These are phyloP conservation scores for Atractosteus spatula DNA, from an alignment of 2,113 vertebrate genomes.

Conservation along the genomic window DNA sequence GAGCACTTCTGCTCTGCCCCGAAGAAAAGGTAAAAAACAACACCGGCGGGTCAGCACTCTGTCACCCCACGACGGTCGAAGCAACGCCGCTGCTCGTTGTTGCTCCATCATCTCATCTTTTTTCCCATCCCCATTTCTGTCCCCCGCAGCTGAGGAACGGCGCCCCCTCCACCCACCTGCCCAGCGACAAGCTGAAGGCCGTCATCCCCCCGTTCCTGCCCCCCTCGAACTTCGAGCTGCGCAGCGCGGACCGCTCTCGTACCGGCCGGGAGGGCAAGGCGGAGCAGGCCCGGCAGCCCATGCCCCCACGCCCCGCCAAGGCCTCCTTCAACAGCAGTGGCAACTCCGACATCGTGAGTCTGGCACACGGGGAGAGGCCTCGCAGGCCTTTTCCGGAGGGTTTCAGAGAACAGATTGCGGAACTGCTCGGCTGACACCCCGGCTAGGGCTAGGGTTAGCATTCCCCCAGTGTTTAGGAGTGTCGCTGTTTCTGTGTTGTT, in stretches of 20 bases:
- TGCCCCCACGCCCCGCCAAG: constrained; percentile 74
- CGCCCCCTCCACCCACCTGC: constrained; percentile 86
- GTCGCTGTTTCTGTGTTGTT: no score
- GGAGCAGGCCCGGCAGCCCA: constrained; percentile 70
- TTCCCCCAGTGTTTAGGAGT: no score
- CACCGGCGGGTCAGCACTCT: no score
- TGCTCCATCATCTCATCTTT: constrained; percentile 24
- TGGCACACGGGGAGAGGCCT: no score
- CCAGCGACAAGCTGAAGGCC: constrained; percentile 93
- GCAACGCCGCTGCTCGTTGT: no score
- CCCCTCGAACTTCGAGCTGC: constrained; percentile 91
- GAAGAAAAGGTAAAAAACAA: no score
- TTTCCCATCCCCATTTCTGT: constrained; percentile 18
- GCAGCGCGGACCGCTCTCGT: constrained; percentile 84
- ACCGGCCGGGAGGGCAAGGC: constrained; percentile 71
- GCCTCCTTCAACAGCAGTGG: constrained; percentile 74
- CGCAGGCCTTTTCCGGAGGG: no score
- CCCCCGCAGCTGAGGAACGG: constrained; percentile 71
- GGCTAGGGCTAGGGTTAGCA: no score
- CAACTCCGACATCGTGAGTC: constrained; percentile 81
- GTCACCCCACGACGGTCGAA: no score
- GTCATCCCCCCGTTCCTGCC: constrained; percentile 96
- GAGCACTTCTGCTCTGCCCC: no score
- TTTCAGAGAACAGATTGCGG: no score
- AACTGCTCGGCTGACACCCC: no score